These are phyloP conservation scores for Takifugu bimaculatus DNA, from an alignment of 2,113 vertebrate genomes.

Conservation along the genomic window DNA sequence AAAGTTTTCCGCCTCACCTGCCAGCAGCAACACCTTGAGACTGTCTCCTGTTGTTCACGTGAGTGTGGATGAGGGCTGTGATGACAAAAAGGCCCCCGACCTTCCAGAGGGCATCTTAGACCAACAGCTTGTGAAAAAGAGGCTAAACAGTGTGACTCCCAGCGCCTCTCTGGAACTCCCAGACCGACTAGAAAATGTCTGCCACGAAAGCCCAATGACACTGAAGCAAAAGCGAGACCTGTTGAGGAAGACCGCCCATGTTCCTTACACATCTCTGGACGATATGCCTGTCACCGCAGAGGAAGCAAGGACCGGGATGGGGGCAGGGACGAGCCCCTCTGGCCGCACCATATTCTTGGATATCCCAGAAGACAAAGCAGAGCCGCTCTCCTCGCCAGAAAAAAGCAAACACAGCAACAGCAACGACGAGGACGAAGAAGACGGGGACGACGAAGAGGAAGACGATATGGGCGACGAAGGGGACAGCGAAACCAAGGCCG, in stretches of 20 bases:
- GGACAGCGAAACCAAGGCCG: conserved; percentile 80
- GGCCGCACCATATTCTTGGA: conserved; percentile 81
- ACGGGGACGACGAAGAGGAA: conserved; percentile 81
- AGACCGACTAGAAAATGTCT: conserved; percentile 56
- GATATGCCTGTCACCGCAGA: conserved; percentile 67
- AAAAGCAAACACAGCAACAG: conserved; percentile 76
- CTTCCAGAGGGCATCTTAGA: conserved; percentile 49
- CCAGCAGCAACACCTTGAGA: conserved; percentile 76
- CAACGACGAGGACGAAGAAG: conserved; percentile 79
- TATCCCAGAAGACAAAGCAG: conserved; percentile 84
- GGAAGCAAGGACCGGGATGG: conserved; percentile 58
- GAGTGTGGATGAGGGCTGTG: conserved; percentile 88
- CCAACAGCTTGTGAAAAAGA: conserved; percentile 37
- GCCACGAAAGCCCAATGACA: conserved; percentile 83
- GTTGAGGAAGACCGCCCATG: conserved; percentile 84
- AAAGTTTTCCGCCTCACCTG: conserved; percentile 69
- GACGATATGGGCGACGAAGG: conserved; percentile 83
- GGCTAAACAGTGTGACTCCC: conserved; percentile 38
- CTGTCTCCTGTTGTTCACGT: conserved; percentile 85
- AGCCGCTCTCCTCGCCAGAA: conserved; percentile 74
- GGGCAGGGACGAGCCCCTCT: conserved; percentile 69
- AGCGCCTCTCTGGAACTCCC: conserved; percentile 66
- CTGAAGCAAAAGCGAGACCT: conserved; percentile 93
- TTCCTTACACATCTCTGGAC: conserved; percentile 86
- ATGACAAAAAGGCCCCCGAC: conserved; percentile 69